Evolutionary conservation across 2,888 invertebrate species (phyloP).

Genomic region (Lordiphosa fenestrarum): DNA sequence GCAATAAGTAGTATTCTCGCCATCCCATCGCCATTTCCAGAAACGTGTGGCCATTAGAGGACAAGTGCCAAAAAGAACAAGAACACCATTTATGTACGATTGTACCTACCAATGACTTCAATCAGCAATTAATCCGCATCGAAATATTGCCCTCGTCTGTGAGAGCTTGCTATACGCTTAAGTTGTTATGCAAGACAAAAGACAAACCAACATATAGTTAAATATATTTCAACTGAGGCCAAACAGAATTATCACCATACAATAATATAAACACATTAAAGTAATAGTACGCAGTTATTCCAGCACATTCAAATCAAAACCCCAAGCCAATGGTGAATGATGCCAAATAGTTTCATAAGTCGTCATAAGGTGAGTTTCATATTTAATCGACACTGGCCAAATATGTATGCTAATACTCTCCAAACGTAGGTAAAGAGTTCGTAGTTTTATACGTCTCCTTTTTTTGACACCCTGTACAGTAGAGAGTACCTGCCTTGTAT

Average conservation of each 20-base stretch:
- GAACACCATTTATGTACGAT: slow-evolving; percentile 14
- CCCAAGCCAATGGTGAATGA: background rate
- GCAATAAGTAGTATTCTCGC: slow-evolving; percentile 25
- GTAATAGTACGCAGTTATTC: background rate
- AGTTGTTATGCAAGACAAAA: too few species aligned
- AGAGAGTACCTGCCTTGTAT: too few species aligned
- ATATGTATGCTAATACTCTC: too few species aligned
- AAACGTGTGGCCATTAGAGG: slow-evolving; percentile 50
- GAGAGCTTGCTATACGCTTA: too few species aligned
- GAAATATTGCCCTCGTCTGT: too few species aligned
- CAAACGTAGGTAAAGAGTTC: too few species aligned
- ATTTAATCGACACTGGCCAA: slow-evolving; percentile 1
- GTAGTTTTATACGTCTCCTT: too few species aligned
- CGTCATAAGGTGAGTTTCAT: slow-evolving; percentile 3
- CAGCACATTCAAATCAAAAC: background rate
- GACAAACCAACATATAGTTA: background rate
- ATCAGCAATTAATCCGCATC: too few species aligned
- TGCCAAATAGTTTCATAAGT: slow-evolving; percentile 8
- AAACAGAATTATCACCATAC: slow-evolving; percentile 3
- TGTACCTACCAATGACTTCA: slow-evolving; percentile 1
- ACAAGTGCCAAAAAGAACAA: slow-evolving; percentile 54
- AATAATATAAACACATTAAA: background rate
- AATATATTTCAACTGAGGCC: slow-evolving; percentile 5
- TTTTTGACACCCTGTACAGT: too few species aligned
- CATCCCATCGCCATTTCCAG: slow-evolving; percentile 39